Percentiles rank a stretch among this genome's conserved stretches.
Conservation (phyloP, 1,140 invertebrate species). For the Thaumetopoea pityocampa region DNA sequence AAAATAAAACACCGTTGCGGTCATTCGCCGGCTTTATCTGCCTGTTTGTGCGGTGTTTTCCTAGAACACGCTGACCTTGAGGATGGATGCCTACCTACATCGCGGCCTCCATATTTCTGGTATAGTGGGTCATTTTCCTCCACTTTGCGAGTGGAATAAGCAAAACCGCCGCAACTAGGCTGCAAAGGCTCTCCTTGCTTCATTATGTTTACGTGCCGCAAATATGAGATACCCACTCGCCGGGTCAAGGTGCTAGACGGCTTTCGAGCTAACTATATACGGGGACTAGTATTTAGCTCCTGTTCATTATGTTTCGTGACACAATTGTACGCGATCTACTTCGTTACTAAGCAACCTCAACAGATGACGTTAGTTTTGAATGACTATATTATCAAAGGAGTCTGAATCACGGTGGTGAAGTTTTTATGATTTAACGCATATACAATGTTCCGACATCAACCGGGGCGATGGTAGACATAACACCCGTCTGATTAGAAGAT, state of each 20-base stretch:
- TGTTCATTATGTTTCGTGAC: conserved; percentile 40
- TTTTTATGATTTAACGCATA: too few relatives aligned
- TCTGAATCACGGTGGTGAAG: too few relatives aligned
- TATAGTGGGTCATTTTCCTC: conserved; percentile 43
- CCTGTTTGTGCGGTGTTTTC: conserved; percentile 16
- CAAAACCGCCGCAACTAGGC: conserved; percentile 57
- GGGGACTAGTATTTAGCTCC: conserved; percentile 52
- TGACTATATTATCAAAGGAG: too few relatives aligned
- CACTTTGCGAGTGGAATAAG: conserved; percentile 45
- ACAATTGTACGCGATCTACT: background rate
- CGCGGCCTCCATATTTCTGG: conserved; percentile 32
- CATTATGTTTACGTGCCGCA: conserved; percentile 70
- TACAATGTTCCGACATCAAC: too few relatives aligned
- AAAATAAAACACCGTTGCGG: conserved; percentile 17
- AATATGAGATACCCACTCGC: conserved; percentile 59
- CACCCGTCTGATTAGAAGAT: too few relatives aligned
- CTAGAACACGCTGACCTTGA: conserved; percentile 26
- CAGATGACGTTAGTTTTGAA: too few relatives aligned
- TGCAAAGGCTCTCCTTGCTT: conserved; percentile 55
- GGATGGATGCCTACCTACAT: conserved; percentile 13
- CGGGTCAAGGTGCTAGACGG: conserved; percentile 63
- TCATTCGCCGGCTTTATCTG: conserved; percentile 12
- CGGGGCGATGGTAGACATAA: too few relatives aligned
- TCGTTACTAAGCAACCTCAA: too few relatives aligned
- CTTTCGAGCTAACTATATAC: conserved; percentile 64